Evolutionary conservation across 2,797 vertebrate species (phyloP).

Genomic region (Gambelia wislizenii): DNA sequence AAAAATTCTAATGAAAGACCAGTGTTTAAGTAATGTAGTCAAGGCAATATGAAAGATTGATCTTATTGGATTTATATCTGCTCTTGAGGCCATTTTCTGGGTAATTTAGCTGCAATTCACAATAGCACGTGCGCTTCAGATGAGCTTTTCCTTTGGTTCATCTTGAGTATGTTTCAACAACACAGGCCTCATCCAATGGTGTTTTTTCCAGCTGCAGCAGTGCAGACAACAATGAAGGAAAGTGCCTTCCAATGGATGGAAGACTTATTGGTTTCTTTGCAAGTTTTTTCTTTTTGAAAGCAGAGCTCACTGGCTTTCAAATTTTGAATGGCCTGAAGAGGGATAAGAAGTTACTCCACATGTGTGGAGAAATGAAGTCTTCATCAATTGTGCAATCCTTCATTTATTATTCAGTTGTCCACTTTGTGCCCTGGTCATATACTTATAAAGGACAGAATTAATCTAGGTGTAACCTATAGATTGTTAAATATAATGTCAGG

Average conservation of each 20-base stretch:
- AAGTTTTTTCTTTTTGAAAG: constrained; percentile 44
- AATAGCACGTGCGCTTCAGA: constrained; percentile 67
- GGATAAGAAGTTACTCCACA: constrained; percentile 50
- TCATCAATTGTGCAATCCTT: constrained; percentile 4
- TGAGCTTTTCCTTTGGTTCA: constrained; percentile 57
- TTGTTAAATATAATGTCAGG: no score
- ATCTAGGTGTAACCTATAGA: no score
- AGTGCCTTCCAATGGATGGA: constrained; percentile 66
- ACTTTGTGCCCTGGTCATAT: no score
- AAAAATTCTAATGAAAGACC: constrained; percentile 68
- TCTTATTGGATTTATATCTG: constrained; percentile 71
- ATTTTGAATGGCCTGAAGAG: constrained; percentile 54
- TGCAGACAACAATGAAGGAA: constrained; percentile 57
- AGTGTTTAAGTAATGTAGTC: constrained; percentile 73
- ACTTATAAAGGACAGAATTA: no score
- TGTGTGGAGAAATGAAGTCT: constrained; percentile 41
- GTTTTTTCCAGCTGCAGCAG: constrained; percentile 60
- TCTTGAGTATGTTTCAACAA: constrained; percentile 25
- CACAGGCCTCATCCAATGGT: constrained; percentile 56
- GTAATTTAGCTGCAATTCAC: constrained; percentile 71
- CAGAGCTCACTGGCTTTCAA: neutral
- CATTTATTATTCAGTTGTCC: no score
- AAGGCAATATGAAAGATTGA: constrained; percentile 61
- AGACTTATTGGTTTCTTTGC: constrained; percentile 64
- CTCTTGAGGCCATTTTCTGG: constrained; percentile 70